These are phyloP conservation scores for Cantharis rufa DNA, from an alignment of 2,888 invertebrate species.

Conservation along the genomic window DNA sequence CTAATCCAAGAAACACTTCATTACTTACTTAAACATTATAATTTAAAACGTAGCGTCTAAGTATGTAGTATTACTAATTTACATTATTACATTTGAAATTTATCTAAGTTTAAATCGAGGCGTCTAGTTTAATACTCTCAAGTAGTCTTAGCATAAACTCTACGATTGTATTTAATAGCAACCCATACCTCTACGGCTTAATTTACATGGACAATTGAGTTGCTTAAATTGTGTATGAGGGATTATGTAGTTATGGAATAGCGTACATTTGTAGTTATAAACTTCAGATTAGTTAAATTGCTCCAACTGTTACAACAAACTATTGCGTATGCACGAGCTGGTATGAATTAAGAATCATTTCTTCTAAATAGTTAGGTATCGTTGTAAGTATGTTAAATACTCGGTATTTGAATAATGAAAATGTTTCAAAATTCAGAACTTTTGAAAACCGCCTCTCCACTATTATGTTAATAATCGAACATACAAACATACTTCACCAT, in stretches of 20 bases:
- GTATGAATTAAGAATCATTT: conserved; percentile 20
- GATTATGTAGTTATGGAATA: conserved; percentile 46
- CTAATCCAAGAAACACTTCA: not conserved
- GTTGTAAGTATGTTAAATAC: not conserved
- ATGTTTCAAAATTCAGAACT: not conserved
- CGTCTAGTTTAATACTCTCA: not conserved
- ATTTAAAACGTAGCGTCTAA: not conserved
- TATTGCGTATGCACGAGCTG: conserved; percentile 26
- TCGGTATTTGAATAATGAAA: not conserved
- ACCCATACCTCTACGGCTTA: conserved; percentile 35
- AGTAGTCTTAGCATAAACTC: conserved; percentile 20
- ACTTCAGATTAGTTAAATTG: conserved; percentile 50
- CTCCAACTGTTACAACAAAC: conserved; percentile 29
- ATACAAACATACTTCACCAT: not conserved
- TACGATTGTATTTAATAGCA: conserved; percentile 27
- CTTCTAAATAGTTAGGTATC: not conserved
- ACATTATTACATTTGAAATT: not conserved
- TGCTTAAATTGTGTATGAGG: conserved; percentile 48
- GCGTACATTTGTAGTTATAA: conserved; percentile 45
- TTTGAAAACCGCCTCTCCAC: not conserved
- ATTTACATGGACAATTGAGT: conserved; percentile 50
- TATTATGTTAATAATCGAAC: not conserved
- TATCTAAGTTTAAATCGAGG: not conserved
- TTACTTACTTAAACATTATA: not conserved
- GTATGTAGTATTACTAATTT: not conserved